Conservation (phyloP, 35 echinoderm and acorn worm genomes). For the Nesometra sesokonis region DNA sequence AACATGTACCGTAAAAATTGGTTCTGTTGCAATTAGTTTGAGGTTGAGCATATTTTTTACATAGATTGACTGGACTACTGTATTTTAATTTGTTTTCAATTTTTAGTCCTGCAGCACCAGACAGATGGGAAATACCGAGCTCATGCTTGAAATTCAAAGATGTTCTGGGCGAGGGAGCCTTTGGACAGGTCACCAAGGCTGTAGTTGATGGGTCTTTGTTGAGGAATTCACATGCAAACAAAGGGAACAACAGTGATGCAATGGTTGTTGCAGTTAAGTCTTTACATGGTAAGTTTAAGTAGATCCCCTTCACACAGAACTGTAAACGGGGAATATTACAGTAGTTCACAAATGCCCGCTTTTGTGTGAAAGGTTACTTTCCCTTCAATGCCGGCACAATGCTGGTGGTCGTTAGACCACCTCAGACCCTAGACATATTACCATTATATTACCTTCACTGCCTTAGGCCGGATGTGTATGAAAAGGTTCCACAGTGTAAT, state of each 20-base stretch:
- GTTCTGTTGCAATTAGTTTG: no score
- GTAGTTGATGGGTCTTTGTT: conserved; percentile 48
- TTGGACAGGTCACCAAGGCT: conserved; percentile 82
- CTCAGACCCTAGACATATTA: no score
- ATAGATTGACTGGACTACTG: neutral
- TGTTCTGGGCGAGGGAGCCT: conserved; percentile 72
- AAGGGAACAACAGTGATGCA: conserved; percentile 41
- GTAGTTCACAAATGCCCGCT: neutral
- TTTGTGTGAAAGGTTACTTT: no score
- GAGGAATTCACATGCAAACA: conserved; percentile 24
- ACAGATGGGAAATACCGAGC: conserved; percentile 82
- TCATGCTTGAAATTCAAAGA: conserved; percentile 42
- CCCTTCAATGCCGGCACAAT: no score
- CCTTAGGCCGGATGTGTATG: no score
- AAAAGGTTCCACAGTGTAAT: neutral
- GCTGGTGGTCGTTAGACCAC: no score
- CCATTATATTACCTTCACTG: no score
- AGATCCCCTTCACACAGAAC: no score
- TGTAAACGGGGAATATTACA: no score
- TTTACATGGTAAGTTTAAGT: conserved; percentile 52
- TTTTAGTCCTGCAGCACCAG: conserved; percentile 15
- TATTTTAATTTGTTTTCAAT: conserved; percentile 1
- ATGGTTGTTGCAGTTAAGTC: conserved; percentile 73
- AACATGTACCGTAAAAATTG: no score
- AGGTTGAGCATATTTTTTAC: no score